Evolutionary conservation across 2,113 vertebrate species (phyloP).

Genomic region (Uria aalge): DNA sequence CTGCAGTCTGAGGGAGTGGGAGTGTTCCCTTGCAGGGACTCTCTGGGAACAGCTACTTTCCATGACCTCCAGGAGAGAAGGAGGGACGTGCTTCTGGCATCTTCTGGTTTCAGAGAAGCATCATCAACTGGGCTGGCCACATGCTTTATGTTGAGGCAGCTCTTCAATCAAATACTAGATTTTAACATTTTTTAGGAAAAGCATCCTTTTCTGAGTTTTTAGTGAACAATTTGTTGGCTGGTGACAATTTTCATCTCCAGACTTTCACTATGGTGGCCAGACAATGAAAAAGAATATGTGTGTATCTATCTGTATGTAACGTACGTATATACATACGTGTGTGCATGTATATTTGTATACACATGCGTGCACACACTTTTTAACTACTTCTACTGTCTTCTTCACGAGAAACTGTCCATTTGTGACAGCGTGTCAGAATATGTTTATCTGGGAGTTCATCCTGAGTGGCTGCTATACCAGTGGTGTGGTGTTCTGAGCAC

Average conservation of each 20-base stretch:
- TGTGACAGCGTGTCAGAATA: background rate
- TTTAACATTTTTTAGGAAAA: background rate
- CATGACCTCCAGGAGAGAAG: background rate
- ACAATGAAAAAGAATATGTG: background rate
- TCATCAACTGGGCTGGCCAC: background rate
- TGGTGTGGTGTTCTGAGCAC: background rate
- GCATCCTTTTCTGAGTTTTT: background rate
- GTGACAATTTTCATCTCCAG: background rate
- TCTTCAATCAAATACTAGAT: background rate
- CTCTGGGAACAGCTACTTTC: background rate
- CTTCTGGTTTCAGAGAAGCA: background rate
- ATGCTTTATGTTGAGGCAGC: background rate
- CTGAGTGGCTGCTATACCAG: background rate
- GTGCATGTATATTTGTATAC: background rate
- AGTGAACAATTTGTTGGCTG: background rate
- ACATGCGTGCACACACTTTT: background rate
- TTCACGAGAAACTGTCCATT: background rate
- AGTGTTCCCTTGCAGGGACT: background rate
- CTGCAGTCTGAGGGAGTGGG: background rate
- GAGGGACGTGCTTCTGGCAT: background rate
- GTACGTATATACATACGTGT: rapidly evolving
- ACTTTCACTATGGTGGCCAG: background rate
- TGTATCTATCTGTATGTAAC: background rate
- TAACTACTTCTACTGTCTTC: background rate
- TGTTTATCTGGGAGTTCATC: background rate